Base-by-base conservation (phyloP, 2,113 vertebrate species). In the Ondatra zibethicus region DNA sequence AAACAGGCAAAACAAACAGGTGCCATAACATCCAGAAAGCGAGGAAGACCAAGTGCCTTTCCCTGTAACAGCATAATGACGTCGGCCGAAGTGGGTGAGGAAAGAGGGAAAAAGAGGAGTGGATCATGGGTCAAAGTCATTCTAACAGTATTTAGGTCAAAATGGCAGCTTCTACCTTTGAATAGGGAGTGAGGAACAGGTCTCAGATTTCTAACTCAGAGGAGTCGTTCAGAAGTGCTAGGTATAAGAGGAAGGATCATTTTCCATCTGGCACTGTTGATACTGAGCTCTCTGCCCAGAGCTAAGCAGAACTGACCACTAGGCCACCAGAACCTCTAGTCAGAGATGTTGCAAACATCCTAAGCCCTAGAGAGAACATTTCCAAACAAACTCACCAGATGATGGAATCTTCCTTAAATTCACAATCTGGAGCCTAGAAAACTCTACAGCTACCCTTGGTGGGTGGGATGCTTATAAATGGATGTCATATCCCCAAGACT, bases 301-400 rank as follows among this genome's bases (percentile, higher is more conserved):
- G 52, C n/a, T 93, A 89, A 84, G 23, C 33, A 82, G 58, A 93
- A 93, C 92, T 42, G 23, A 21, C 17, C 36, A 29, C n/a, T 72
- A 23, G 63, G 58, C 29, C 50, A 80, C 0, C 63, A 42, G 73
- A 90, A 84, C 29, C 29, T 63, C 42, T 13, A 31, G 70, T 82
- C 17, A 52, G 81, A 96, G 78, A 76, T 85, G 29, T 6, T 33
- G 17, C 47, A 50, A 93, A 58, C 12, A 31, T 45, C 82, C 63
- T 75, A 50, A 66, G 93, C 70, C 76, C 66, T 66, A 52, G 92
- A 63, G 47, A 80, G 39, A 91, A 42, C 63, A 86, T 93, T 93
- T 96, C 97, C 89, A 89, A 94, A 80, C 39, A 82, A 12, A 55
- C 47, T 33, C 89, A 50, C 66, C 81, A 85, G 63, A 97, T 95